Evolutionary conservation across 2,797 vertebrate species (phyloP).

Genomic region (Sebastiscus tertius): DNA sequence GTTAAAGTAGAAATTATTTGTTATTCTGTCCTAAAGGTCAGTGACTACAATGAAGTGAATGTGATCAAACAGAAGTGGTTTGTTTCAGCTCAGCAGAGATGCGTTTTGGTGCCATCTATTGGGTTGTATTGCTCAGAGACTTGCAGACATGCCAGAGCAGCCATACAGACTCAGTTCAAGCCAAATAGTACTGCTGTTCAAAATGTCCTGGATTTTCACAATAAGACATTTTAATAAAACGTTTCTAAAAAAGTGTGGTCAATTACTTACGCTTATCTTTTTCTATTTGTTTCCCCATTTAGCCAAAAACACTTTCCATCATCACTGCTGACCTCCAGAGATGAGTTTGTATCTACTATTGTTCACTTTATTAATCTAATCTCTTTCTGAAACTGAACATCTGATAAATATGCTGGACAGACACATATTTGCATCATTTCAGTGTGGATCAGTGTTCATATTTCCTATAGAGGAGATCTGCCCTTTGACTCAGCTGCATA

Average conservation of each 20-base stretch:
- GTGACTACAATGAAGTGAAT: background rate
- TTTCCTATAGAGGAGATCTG: background rate
- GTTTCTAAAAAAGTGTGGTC: background rate
- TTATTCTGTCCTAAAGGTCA: background rate
- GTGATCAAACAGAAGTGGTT: background rate
- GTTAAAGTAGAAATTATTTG: background rate
- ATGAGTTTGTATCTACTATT: background rate
- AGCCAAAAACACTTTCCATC: background rate
- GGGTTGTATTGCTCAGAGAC: conserved; percentile 8
- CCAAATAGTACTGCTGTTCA: background rate
- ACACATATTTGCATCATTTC: background rate
- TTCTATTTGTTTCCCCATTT: background rate
- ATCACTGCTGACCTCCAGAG: background rate
- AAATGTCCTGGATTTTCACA: background rate
- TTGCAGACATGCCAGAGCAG: background rate
- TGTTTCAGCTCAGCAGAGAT: background rate
- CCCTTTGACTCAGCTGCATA: background rate
- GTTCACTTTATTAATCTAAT: background rate
- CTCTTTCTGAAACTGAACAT: background rate
- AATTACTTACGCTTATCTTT: background rate
- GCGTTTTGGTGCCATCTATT: conserved; percentile 26
- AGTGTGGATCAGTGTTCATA: background rate
- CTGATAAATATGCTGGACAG: background rate
- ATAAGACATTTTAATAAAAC: background rate
- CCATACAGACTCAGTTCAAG: background rate